Base-by-base conservation (phyloP, 2,113 vertebrate genomes). In the Jaculus jaculus region DNA sequence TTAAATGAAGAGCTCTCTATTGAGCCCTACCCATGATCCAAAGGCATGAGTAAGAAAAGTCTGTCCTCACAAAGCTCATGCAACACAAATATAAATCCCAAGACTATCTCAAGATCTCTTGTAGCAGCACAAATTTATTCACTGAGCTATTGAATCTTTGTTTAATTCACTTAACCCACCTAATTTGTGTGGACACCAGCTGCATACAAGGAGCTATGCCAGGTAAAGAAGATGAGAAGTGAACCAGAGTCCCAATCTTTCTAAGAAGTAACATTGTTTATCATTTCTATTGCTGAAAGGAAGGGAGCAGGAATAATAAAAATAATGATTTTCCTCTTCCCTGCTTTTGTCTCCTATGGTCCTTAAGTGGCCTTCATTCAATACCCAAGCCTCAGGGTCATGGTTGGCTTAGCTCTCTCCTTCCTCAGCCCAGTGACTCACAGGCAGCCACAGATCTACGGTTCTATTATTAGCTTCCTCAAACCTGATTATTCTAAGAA, bases 401-500 rank as follows among this genome's bases (percentile, higher is more conserved):
- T 1, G 83, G 82, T 94, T 61, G 90, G 87, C 34, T 85, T 81
- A 51, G 21, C n/a, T 80, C 65, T 85, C 61, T 90, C 87, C 88
- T 80, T 60, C 80, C 93, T 95, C 68, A 92, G 85, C 75, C 60
- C 73, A 93, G 66, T 96, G 96, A 96, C 92, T 96, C 96, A 96
- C 60, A 90, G 68, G 85, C 82, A 93, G 72, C 71, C 34, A 85
- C 9, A 87, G 42, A 93, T 20, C 74, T 66, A 68, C 34, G 80
- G 80, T 89, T 95, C 95, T 94, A 95, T 96, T 95, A 95, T 95
- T 95, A 96, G 92, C n/a, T 47, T 94, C 89, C 83, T 95, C 78
- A 95, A 95, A 95, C 91, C 90, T 95, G 93, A 95, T 95, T 95
- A 95, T 97, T 97, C 93, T 87, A 95, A 95, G 93, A 95, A 93